Evolutionary conservation across 2,113 vertebrate genomes (phyloP).

Genomic region (Addax nasomaculatus): DNA sequence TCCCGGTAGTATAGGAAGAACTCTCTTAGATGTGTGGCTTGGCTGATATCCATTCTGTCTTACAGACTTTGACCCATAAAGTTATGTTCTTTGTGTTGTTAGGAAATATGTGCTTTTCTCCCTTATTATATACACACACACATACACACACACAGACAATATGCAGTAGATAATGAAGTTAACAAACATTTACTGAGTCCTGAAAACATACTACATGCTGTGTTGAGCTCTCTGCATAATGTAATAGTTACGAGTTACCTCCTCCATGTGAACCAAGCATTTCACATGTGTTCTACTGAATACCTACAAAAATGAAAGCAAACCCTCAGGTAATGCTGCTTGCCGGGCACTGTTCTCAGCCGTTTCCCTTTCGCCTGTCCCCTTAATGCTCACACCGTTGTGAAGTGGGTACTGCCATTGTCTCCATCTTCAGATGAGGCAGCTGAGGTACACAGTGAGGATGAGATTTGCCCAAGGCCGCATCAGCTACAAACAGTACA

Average conservation of each 20-base stretch:
- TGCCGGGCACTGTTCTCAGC: not conserved
- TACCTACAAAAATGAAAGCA: not conserved
- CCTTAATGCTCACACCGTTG: not conserved
- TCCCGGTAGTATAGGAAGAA: not conserved
- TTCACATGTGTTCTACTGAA: not conserved
- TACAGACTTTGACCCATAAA: not conserved
- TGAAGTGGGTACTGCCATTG: fast-evolving
- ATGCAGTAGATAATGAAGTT: not conserved
- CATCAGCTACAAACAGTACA: not conserved
- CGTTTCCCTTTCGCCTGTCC: not conserved
- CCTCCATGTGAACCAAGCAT: not conserved
- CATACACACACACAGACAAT: not conserved
- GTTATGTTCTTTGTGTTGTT: not conserved
- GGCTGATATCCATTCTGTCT: not conserved
- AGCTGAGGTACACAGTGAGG: not conserved
- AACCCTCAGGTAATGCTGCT: not conserved
- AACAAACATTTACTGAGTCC: not conserved
- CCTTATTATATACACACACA: not conserved
- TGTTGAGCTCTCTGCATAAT: not conserved
- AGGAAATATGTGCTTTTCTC: not conserved
- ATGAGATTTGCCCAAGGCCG: not conserved
- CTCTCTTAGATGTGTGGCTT: not conserved
- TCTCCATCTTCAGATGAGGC: not conserved
- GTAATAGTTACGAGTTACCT: not conserved
- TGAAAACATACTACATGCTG: not conserved